Base-by-base conservation (phyloP, 2,888 invertebrate species). In the Hydropsyche betteni region DNA sequence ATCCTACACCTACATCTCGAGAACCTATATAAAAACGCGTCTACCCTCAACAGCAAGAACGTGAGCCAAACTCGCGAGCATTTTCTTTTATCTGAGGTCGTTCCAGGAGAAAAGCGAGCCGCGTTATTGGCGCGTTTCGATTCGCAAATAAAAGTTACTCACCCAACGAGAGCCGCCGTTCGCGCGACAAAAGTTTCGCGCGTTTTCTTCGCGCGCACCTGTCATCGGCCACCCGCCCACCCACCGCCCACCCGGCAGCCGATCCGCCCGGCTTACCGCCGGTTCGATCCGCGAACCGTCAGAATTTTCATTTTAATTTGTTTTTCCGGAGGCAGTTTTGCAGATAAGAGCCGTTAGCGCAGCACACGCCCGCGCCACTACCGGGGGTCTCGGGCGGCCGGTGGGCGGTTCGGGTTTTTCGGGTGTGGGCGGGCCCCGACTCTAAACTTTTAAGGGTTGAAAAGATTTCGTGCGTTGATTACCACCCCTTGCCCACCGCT, bases 381-480 rank as follows among this genome's bases (percentile, higher is more conserved):
- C 64, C 16, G 61, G 38, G 74, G 76, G 76, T 76, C 7, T 8
- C 87, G 87, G 87, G 87, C 87, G 68, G 34, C 7, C 12, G 68
- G 55, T 10, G 55, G 55, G 16, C 14, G 55, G 61, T 24, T 61
- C 34, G 24, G 33, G n/a, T 34, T 33, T 6, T 10, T 64, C 10
- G 34, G 38, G 38, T n/a, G 10, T 14, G 72, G 72, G 72, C n/a
- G 53, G 74, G 16, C 44, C 44, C 44, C 44, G 87, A 87, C 87
- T 87, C 87, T 84, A 84, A 89, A 89, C 88, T 89, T 89, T 89
- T 87, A 88, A 88, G 87, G 88, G 88, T 87, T 79, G 84, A 88
- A 88, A 89, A 89, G 89, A 89, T 88, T 89, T 89, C 89, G 89
- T 88, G 89, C 88, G 88, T 89, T 89, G 89, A 89, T 88, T 87